Conservation (phyloP, 2,888 invertebrate genomes). For the Amiota minor region DNA sequence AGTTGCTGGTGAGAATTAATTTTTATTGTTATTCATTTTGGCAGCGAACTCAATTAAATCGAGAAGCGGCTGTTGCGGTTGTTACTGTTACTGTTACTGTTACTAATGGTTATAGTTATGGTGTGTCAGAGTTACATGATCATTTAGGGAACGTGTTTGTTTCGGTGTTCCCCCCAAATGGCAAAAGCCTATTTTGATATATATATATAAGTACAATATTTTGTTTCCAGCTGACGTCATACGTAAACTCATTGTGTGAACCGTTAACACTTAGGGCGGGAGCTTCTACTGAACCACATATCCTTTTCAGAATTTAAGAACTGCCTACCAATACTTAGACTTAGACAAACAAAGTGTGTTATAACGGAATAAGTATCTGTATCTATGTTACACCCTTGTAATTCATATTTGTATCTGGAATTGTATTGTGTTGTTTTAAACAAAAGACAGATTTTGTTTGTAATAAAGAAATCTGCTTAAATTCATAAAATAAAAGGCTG, state of each 20-base stretch:
- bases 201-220: not conserved
- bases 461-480: slow-evolving; percentile 2
- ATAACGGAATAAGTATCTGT: not conserved
- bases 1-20: slow-evolving; percentile 56
- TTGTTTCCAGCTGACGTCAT: not conserved
- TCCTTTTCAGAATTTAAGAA: too few relatives aligned
- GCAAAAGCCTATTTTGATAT: not conserved
- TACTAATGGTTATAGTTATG: slow-evolving; percentile 5
- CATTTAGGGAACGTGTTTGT: not conserved
- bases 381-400: too few relatives aligned
- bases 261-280: too few relatives aligned
- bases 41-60: slow-evolving; percentile 65
- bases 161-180: slow-evolving; percentile 16
- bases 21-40: slow-evolving; percentile 63
- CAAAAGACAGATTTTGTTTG: slow-evolving; percentile 7
- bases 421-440: not conserved
- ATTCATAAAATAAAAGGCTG: slow-evolving; percentile 2
- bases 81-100: not conserved
- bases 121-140: not conserved
- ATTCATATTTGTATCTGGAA: too few relatives aligned
- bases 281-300: too few relatives aligned
- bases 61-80: not conserved
- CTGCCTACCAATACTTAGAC: not conserved
- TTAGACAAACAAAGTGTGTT: not conserved
- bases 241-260: too few relatives aligned